A percentile compares a stretch with the other conserved stretches of the same genome.
These are phyloP conservation scores for Bombylius discolor DNA, from an alignment of 2,888 invertebrate species.

Conservation along the genomic window DNA sequence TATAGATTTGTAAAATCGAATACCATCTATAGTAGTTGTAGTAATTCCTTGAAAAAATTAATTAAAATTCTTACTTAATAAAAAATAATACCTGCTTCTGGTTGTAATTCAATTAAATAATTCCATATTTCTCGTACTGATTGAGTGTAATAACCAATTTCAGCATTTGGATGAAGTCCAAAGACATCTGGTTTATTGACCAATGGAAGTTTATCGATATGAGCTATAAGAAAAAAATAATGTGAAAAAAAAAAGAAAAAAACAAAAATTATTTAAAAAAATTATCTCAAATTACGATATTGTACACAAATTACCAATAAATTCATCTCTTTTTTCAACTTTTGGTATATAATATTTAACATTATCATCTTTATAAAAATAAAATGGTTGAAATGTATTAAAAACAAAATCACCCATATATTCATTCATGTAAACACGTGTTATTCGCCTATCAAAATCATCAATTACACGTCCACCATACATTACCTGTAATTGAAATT, in stretches of 20 bases:
- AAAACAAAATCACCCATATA: constrained; percentile 91
- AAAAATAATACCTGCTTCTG: constrained; percentile 57
- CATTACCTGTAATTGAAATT: constrained; percentile 53
- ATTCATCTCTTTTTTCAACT: constrained; percentile 50
- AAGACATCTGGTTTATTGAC: constrained; percentile 82
- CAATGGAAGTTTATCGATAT: constrained; percentile 68
- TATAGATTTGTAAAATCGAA: too few species aligned
- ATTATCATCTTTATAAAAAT: constrained; percentile 62
- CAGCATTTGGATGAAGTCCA: constrained; percentile 88
- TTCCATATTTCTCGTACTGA: constrained; percentile 78
- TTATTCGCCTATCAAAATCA: constrained; percentile 76
- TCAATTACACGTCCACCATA: constrained; percentile 91
- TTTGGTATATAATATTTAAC: constrained; percentile 71
- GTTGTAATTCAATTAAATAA: constrained; percentile 76
- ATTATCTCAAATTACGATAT: too few species aligned
- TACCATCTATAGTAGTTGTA: too few species aligned
- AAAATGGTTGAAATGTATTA: constrained; percentile 81
- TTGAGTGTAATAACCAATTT: constrained; percentile 85
- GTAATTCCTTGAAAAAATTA: background rate
- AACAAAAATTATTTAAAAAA: too few species aligned
- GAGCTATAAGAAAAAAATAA: constrained; percentile 40
- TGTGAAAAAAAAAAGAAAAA: background rate
- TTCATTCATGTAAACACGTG: constrained; percentile 82
- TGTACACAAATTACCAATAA: constrained; percentile 44
- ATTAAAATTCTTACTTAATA: too few species aligned